Evolutionary conservation across 2,113 vertebrate species (phyloP), one percentile per base, ranked within the genome.

Genomic region (Stigmatopora argus): DNA sequence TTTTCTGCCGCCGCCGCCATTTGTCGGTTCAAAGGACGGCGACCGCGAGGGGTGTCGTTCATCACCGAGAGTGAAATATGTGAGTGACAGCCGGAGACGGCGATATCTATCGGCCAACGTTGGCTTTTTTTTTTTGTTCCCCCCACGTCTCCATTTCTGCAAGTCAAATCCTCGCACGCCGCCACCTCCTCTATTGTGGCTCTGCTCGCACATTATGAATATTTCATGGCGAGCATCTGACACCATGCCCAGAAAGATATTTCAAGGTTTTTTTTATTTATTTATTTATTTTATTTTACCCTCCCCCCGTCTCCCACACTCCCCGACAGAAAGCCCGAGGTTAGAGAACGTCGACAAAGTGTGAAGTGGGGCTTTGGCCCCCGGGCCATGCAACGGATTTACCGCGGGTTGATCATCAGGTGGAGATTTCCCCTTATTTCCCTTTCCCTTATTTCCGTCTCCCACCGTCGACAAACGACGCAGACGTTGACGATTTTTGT

Each of bases 171-270:
- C 81, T 68, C 45, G 17, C 81, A 73, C 51, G 84, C 77, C 77
- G 82, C 85, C 84, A 80, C 82, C 81, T 71, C 73, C 75, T 81
- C 83, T 77, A 84, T 88, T 86, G 87, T 89, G 79, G 80, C 81
- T 85, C 72, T 45, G 80, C 83, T 84, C 83, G 80, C 78, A 80
- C 49, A 80, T 85, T 69, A 87, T 89, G 84, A 87, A 89, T 89
- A 87, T 89, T 90, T 90, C 85, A 90, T 88, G 70, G 61, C 75
- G 5, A 83, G 80, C 86, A 87, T 90, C 85, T 87, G 87, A 89
- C 83, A 87, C 85, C 76, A 72, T 83, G 81, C 84, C 80, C 82
- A 80, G 81, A 83, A 83, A 85, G 82, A 88, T 83, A 83, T 88
- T 88, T 85, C 83, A 77, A 77, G 69, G 56, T 68, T 82, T 80